Base-by-base conservation (phyloP, 2,888 invertebrate genomes). In the Ectemnius cavifrons region DNA sequence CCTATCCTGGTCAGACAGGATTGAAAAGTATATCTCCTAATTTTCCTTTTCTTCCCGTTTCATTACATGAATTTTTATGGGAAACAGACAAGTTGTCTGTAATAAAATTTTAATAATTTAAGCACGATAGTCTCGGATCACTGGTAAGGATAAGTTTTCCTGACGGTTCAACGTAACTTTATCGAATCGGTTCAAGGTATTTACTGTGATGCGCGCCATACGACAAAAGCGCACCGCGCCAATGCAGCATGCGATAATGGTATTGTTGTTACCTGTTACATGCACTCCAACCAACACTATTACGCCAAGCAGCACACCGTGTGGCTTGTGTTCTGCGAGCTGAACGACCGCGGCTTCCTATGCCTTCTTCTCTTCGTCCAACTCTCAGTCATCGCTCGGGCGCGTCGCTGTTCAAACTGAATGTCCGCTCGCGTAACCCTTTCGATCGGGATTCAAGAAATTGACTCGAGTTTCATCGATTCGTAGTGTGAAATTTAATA, bases 171-270 rank as follows among this genome's bases (percentile, higher is more conserved):
- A 65, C 56, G 56, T 13, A 59, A 56, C 62, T 6, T 61, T 73
- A 67, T 70, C 70, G 70, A 78, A 80, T 69, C 72, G 83, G 82
- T 82, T 82, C 80, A 82, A 82, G 80, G 80, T 66, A 37, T 59
- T 16, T 37, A 60, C 62, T 16, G 69, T 68, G 75, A 68, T 56
- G 58, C 59, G 63, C 63, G 74, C 75, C 73, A 73, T 67, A 69
- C 67, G 63, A 69, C 63, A 77, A 63, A 60, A 77, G 76, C 79
- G 78, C 83, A 82, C 85, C 84, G 88, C 89, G 87, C 86, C 83
- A 83, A 80, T 87, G 85, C 83, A 74, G 70, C 63, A 73, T 83
- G 84, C 83, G 87, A 88, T 88, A 89, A 89, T 87, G 77, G 86
- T 80, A 88, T 89, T 88, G 86, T 88, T 87, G 83, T 83, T 78